These are phyloP conservation scores for Cichlasoma orientale DNA, from an alignment of 2,797 vertebrate genomes.

Conservation along the genomic window DNA sequence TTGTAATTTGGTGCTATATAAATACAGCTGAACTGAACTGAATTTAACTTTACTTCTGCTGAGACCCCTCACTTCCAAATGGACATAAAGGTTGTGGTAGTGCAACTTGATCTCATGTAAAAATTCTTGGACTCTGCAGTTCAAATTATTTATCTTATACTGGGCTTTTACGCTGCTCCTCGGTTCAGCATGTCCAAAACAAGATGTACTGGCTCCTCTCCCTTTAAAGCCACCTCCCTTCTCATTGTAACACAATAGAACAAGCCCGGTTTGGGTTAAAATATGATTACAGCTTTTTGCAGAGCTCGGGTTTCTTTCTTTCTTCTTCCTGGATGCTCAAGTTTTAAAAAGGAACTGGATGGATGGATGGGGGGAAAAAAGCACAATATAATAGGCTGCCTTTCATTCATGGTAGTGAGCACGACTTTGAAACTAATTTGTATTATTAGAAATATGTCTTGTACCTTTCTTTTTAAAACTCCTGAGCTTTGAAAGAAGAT, in stretches of 20 bases:
- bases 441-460: neutral
- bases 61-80: neutral
- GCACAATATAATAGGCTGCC: no score
- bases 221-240: neutral
- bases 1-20: no score
- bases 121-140: neutral
- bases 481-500: neutral
- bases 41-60: neutral
- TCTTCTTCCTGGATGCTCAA: no score
- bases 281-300: no score
- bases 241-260: neutral
- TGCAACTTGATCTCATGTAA: neutral
- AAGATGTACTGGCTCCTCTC: neutral
- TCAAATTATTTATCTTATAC: neutral
- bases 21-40: no score
- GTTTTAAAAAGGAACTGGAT: no score
- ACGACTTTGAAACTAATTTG: rapidly evolving
- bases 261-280: no score
- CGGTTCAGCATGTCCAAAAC: neutral
- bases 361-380: no score
- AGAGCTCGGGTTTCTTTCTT: no score
- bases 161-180: neutral
- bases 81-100: neutral
- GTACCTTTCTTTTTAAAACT: neutral
- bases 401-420: no score